Percentiles rank a stretch among this genome's conserved stretches.
phyloP scores from a whole-genome alignment of 2,888 invertebrate genomes.

The Mythimna loreyi region DNA sequence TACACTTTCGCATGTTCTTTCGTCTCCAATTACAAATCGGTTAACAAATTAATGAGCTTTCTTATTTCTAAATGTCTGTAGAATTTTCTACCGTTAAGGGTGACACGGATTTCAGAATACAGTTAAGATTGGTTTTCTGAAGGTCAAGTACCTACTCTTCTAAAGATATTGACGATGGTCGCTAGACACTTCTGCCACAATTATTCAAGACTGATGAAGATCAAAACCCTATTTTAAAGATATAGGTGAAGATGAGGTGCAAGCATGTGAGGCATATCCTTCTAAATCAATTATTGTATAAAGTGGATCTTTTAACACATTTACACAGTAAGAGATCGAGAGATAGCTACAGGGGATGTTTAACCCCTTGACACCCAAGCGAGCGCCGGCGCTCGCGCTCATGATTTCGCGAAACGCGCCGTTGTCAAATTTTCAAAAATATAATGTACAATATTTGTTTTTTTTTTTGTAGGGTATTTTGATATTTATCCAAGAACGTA shows the following conservation, averaged over 20 bases:
- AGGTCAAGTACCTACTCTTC: neutral
- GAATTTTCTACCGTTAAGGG: constrained; percentile 19
- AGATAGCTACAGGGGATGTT: constrained; percentile 60
- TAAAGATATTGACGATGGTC: no score
- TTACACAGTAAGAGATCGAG: constrained; percentile 37
- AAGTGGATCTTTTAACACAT: constrained; percentile 42
- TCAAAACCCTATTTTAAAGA: neutral
- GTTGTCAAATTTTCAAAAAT: no score
- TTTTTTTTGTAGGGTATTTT: no score
- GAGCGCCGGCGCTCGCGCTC: no score
- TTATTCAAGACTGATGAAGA: neutral
- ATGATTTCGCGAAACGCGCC: no score
- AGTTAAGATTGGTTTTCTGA: neutral
- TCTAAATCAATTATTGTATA: neutral
- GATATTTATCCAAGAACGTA: no score
- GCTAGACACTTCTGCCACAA: no score
- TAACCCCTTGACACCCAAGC: no score
- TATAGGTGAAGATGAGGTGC: neutral
- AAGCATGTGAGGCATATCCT: neutral
- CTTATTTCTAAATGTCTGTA: constrained; percentile 23
- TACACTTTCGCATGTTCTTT: constrained; percentile 48
- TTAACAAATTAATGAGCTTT: constrained; percentile 53
- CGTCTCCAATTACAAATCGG: constrained; percentile 53
- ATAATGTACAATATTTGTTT: no score
- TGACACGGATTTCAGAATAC: constrained; percentile 18